Percentiles rank a stretch among this genome's conserved stretches.
phyloP scores from a whole-genome alignment of 2,113 vertebrate species.

The Rutilus rutilus region DNA sequence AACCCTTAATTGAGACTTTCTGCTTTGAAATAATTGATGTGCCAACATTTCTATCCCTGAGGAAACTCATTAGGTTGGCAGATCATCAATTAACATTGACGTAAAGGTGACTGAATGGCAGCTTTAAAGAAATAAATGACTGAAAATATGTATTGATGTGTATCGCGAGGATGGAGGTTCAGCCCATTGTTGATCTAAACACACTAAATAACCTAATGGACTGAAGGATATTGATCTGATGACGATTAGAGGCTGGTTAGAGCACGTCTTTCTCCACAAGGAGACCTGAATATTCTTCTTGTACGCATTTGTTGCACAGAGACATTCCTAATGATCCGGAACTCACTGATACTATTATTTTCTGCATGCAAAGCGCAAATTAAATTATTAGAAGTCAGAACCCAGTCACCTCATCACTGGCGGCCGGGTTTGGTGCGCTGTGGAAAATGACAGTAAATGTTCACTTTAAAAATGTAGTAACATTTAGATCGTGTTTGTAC shows the following conservation, averaged over 20 bases:
- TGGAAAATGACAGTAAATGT: background rate
- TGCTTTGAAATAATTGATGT: slow-evolving; percentile 4
- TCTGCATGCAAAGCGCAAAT: background rate
- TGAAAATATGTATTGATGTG: slow-evolving; percentile 3
- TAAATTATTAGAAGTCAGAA: background rate
- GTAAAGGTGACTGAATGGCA: slow-evolving; percentile 23
- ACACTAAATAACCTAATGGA: background rate
- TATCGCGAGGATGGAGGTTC: background rate
- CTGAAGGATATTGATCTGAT: background rate
- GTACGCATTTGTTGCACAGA: background rate
- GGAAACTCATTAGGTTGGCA: slow-evolving; percentile 17
- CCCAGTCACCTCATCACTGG: background rate
- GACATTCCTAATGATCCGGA: background rate
- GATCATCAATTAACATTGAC: slow-evolving; percentile 11
- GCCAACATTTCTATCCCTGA: background rate
- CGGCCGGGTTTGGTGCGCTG: background rate
- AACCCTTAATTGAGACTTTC: slow-evolving; percentile 17
- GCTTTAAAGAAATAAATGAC: background rate
- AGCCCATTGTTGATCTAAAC: background rate
- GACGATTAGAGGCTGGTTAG: background rate
- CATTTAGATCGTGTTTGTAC: no score
- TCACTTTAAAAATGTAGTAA: no score
- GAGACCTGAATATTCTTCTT: background rate
- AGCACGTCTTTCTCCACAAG: no score
- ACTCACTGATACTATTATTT: slow-evolving; percentile 11